Conservation (phyloP, 2,113 vertebrate genomes). For the Delphinapterus leucas region DNA sequence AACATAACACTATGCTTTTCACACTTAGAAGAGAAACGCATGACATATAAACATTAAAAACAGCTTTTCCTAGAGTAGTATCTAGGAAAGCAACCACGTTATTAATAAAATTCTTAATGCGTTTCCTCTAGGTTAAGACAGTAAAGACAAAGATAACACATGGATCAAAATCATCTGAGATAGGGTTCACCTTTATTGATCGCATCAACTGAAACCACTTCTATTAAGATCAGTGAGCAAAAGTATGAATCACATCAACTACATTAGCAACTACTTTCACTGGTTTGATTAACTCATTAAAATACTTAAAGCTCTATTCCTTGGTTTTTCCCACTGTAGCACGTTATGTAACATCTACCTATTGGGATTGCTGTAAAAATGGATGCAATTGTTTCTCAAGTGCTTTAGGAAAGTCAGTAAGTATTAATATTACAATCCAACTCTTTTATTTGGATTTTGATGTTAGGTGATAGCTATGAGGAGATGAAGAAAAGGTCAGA, state of each 20-base stretch:
- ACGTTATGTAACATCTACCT: not conserved
- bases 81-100: not conserved
- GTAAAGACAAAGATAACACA: not conserved
- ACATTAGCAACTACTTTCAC: not conserved
- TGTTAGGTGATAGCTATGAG: not conserved
- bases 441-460: not conserved
- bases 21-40: not conserved
- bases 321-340: not conserved
- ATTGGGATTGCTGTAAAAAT: not conserved
- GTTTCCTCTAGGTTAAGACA: not conserved
- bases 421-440: not conserved
- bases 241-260: not conserved
- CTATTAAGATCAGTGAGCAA: not conserved
- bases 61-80: not conserved
- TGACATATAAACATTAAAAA: not conserved
- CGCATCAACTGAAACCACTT: not conserved
- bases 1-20: not conserved
- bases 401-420: not conserved
- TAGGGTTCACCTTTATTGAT: not conserved
- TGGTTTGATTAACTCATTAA: not conserved
- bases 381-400: not conserved
- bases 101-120: not conserved
- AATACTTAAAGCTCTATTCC: not conserved
- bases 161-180: slow-evolving; percentile 12
- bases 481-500: not conserved